Conservation (phyloP, 2,888 invertebrate genomes). For the Dyspetes luteomarginatus region DNA sequence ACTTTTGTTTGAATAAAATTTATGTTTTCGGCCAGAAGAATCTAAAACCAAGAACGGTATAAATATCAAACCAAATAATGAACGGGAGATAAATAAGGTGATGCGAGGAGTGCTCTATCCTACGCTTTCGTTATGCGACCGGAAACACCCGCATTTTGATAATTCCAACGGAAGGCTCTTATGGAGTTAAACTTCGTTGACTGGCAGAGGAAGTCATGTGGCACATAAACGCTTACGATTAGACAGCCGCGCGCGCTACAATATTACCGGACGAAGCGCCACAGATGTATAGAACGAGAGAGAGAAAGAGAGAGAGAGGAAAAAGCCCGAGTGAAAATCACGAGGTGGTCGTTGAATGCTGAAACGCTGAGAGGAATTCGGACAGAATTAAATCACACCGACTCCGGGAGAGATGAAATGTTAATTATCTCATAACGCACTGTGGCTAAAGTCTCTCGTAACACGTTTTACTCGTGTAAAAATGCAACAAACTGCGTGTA, state of each 20-base stretch:
- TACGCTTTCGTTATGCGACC: slow-evolving; percentile 28
- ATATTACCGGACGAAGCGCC: slow-evolving; percentile 45
- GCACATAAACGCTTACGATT: background rate
- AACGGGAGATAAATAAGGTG: too few species aligned
- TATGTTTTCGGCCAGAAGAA: too few species aligned
- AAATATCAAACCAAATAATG: background rate
- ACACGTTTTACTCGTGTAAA: too few species aligned
- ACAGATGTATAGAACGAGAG: slow-evolving; percentile 45
- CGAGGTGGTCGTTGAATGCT: background rate
- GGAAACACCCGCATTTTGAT: slow-evolving; percentile 59
- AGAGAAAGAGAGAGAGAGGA: background rate
- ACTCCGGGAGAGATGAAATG: too few species aligned
- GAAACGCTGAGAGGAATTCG: slow-evolving; percentile 5
- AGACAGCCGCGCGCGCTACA: background rate
- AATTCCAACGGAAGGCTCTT: slow-evolving; percentile 59
- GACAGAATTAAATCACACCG: too few species aligned
- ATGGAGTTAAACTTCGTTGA: slow-evolving; percentile 40
- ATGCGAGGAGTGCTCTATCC: slow-evolving; percentile 12
- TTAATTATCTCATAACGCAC: too few species aligned
- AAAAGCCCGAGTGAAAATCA: slow-evolving; percentile 11
- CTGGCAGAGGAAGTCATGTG: slow-evolving; percentile 39
- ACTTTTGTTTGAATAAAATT: too few species aligned
- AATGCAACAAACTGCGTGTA: background rate
- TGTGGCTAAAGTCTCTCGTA: too few species aligned
- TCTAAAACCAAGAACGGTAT: background rate